Evolutionary conservation across 2,888 invertebrate species (phyloP), one percentile per base, ranked within the genome.

Genomic region (Oeneis ivallda): DNA sequence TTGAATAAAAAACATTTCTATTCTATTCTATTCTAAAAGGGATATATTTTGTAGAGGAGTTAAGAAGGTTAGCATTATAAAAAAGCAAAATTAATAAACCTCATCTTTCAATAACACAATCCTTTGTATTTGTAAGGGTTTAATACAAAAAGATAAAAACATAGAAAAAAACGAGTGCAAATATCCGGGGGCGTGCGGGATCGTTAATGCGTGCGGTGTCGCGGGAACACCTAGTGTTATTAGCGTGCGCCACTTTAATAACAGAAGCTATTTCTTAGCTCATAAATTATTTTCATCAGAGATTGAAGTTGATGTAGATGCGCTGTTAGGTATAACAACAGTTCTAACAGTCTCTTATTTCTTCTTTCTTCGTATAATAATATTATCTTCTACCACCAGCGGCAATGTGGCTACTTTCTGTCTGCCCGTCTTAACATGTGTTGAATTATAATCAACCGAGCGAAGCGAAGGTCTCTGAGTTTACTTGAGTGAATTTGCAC

Each of bases 231-330:
- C 63, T 69, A 67, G 69, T 58, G 66, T 67, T 70, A 71, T 71
- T 75, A 75, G 67, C 72, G 64, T 26, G 65, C 66, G 59, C 64
- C 62, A 45, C 62, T 62, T 72, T 75, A 78, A 79, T 78, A 78
- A 72, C 77, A 76, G 75, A 80, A 84, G 78, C 81, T 73, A 85
- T 84, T 85, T 80, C 83, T 81, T 78, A 79, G 78, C 74, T 81
- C 70, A 82, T 82, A 82, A 85, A 86, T 86, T 81, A 84, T 79
- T 74, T 43, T 15, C 67, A 64, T 66, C 72, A 67, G 65, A 71
- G 73, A 75, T 74, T 76, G 79, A 56, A 47, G 76, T 26, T 77
- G 65, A 72, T 74, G 79, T 8, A 79, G 79, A 82, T 71, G 75
- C 71, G 64, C 62, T 62, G 67, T 57, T 69, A 43, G 49, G 61